A percentile compares a stretch with the other conserved stretches of the same genome.
phyloP scores from a whole-genome alignment of 2,888 invertebrate species.

The Drosophila lacicola region DNA sequence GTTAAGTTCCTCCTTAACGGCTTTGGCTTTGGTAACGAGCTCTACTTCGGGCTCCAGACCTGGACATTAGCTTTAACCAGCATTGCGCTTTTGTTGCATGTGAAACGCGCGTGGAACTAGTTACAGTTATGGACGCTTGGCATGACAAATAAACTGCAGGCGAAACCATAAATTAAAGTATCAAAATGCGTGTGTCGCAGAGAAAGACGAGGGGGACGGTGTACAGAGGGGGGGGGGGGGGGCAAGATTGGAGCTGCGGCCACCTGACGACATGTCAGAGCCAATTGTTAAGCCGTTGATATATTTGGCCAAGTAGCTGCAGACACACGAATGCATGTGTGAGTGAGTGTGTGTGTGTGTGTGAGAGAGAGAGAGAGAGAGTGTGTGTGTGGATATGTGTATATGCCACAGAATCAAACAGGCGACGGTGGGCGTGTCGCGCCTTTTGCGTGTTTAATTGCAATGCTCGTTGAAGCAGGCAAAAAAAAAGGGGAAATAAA shows the following conservation, averaged over 20 bases:
- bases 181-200: slow-evolving; percentile 68
- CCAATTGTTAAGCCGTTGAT: slow-evolving; percentile 78
- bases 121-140: slow-evolving; percentile 72
- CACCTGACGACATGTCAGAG: slow-evolving; percentile 75
- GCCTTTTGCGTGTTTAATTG: slow-evolving; percentile 58
- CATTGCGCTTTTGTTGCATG: slow-evolving; percentile 37
- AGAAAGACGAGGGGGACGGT: not conserved
- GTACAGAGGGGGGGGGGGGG: not conserved
- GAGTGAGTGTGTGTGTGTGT: not conserved
- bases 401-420: slow-evolving; percentile 4
- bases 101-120: slow-evolving; percentile 50
- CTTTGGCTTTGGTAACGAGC: slow-evolving; percentile 10
- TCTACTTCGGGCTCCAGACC: slow-evolving; percentile 1
- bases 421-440: slow-evolving; percentile 53
- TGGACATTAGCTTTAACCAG: slow-evolving; percentile 16
- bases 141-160: slow-evolving; percentile 70
- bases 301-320: slow-evolving; percentile 52
- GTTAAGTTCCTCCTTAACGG: too few species aligned
- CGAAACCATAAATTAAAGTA: slow-evolving; percentile 78
- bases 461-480: slow-evolving; percentile 49
- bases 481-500: slow-evolving; percentile 18
- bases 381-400: not conserved
- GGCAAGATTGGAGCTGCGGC: slow-evolving; percentile 20
- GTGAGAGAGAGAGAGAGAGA: not conserved
- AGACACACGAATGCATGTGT: slow-evolving; percentile 5